phyloP scores from a whole-genome alignment of 1,140 invertebrate genomes.

The Notospermus geniculatus region DNA sequence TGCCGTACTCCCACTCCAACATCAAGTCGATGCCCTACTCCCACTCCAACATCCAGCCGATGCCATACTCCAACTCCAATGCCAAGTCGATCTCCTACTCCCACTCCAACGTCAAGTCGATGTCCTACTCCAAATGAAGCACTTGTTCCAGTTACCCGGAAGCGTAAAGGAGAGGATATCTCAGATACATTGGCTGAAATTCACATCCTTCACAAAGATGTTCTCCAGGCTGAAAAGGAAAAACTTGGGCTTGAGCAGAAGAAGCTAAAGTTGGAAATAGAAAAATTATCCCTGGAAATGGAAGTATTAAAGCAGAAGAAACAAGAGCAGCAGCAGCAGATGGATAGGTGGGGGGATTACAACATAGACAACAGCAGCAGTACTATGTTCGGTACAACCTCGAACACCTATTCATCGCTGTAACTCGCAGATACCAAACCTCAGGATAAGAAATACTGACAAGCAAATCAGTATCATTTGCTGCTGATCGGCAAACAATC shows the following conservation, averaged over 20 bases:
- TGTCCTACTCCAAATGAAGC: constrained; percentile 5
- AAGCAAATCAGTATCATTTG: too few relatives aligned
- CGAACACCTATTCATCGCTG: too few relatives aligned
- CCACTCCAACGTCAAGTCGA: not conserved
- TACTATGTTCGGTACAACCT: too few relatives aligned
- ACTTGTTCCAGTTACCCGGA: constrained; percentile 1
- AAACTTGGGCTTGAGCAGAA: constrained; percentile 3
- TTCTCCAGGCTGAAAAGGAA: constrained; percentile 5
- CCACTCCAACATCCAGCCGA: not conserved
- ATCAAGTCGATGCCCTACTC: constrained; percentile 5
- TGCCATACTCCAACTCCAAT: constrained; percentile 1
- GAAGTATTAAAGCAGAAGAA: constrained; percentile 6
- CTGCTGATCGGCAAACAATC: too few relatives aligned
- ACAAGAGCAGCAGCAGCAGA: too few relatives aligned
- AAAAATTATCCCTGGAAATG: constrained; percentile 4
- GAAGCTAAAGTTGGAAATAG: constrained; percentile 2
- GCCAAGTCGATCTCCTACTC: constrained; percentile 3
- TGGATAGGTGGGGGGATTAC: too few relatives aligned
- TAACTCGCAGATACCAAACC: too few relatives aligned
- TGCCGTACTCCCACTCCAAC: constrained; percentile 3
- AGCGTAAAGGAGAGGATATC: constrained; percentile 1
- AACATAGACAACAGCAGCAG: too few relatives aligned
- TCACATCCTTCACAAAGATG: constrained; percentile 3
- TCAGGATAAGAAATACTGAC: too few relatives aligned
- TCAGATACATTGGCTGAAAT: constrained; percentile 2